These are phyloP conservation scores for Semnornis frantzii DNA, from an alignment of 2,113 vertebrate genomes.

Conservation along the genomic window DNA sequence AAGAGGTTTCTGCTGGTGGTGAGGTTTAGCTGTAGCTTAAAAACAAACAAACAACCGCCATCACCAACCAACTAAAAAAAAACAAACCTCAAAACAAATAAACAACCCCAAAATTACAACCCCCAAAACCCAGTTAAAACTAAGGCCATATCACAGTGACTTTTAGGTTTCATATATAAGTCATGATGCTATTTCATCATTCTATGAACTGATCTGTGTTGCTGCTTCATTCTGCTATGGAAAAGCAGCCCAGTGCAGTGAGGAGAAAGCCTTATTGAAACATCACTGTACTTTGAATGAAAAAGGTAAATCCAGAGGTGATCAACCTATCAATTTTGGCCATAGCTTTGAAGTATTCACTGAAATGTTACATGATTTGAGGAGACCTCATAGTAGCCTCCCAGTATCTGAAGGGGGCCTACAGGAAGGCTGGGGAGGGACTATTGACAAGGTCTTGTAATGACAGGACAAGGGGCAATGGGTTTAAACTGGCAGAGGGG, in stretches of 20 bases:
- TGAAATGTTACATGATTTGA: not conserved
- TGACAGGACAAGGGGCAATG: too few species aligned
- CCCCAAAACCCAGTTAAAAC: not conserved
- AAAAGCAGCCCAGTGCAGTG: not conserved
- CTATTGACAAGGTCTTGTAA: too few species aligned
- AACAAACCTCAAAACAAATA: too few species aligned
- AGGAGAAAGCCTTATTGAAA: not conserved
- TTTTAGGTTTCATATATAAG: not conserved
- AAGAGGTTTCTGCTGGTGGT: not conserved
- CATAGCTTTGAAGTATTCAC: not conserved
- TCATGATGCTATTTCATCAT: not conserved
- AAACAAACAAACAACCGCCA: not conserved
- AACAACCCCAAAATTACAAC: too few species aligned
- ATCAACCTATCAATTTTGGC: not conserved
- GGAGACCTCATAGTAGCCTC: too few species aligned
- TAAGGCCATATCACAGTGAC: not conserved
- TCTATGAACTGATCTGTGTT: not conserved
- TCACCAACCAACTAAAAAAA: too few species aligned
- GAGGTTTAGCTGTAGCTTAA: not conserved
- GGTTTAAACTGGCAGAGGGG: too few species aligned
- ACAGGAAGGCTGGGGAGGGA: too few species aligned
- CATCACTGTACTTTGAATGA: not conserved
- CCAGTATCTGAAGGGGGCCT: too few species aligned
- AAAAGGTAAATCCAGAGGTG: not conserved
- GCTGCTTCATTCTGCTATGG: not conserved